Evolutionary conservation across 2,797 vertebrate species (phyloP), one percentile per base, ranked within the genome.

Genomic region (Lithobates sylvaticus): DNA sequence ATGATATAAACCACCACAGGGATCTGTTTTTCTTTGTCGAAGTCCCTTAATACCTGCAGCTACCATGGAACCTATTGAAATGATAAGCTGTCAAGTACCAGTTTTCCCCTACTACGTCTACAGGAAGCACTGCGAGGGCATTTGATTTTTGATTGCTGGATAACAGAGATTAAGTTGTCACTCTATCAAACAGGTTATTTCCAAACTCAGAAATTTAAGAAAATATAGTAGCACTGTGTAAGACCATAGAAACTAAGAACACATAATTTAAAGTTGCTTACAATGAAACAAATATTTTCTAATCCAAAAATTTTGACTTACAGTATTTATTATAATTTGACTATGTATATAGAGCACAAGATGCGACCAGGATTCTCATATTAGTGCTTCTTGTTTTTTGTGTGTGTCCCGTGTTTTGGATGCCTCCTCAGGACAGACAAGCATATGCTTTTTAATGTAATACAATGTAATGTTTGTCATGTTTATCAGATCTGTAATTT

Each of bases 121-220:
- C 69, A 81, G 79, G 47, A 81, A 81, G 68, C 79, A 81, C 32
- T 80, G 78, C 26, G 36, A 71, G 78, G 67, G 78, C 78, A 36
- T 71, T 27, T 80, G 78, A 80, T 80, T 71, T 71, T 80, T 80
- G 78, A 80, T 80, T 80, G 78, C 68, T 44, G 34, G 78, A 80
- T 80, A 80, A 36, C 44, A 54, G 44, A 71, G 78, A 29, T 80
- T 80, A 80, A 80, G 34, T 80, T 80, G 67, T 80, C 78, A 69
- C 10, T 54, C 67, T 36, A 68, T 80, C 78, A 80, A 71, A 80
- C 50, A 71, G 27, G 67, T 80, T 80, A 44, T 70, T 21, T 67
- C 47, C 29, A 80, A 71, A 80, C 42, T 47, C 42, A 54, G 10
- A 80, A 44, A 39, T 23, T 54, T 70, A 54, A 34, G 27, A n/a